Evolutionary conservation across 2,113 vertebrate species (phyloP), one percentile per base, ranked within the genome.

Genomic region (Cavia aperea): DNA sequence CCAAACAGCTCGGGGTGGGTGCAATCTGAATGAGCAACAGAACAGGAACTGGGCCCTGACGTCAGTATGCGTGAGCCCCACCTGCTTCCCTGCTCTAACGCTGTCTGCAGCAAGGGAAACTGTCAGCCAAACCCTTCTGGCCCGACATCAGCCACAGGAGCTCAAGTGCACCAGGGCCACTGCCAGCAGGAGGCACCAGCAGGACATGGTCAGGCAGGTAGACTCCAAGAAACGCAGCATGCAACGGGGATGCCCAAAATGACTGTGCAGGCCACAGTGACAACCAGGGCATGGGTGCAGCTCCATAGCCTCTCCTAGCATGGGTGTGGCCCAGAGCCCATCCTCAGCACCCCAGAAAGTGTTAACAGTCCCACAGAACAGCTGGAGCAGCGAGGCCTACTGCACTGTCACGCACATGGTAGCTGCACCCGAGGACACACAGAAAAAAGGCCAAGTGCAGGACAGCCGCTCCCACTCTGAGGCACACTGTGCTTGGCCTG

Each of bases 61-160:
- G 63, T 90, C 93, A 95, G 92, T 73, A 96, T 92, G 88, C 91
- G 95, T 93, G 95, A 95, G 91, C 89, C 92, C 93, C 93, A 96
- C 92, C 96, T 96, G 58, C 89, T 13, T 95, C 72, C 77, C 82
- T 96, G 96, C 95, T 96, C 88, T 91, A 95, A 96, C 95, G 86
- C 66, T 91, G 96, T 97, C 97, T 96, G 97, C 94, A 93, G 39
- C 39, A 26, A 5, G 43, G 21, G 19, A 31, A 39, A 10, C 68
- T 10, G 5, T 23, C 10, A 21, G n/a, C 68, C 18, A 23, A 72
- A 39, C 68, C n/a, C n/a, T 2, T 7, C 36, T 4, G 1, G 19
- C n/a, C n/a, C 7, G 19, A 39, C 68, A 65, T 5, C 68, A 4
- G 68, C 68, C 19, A 1, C 18, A 19, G 18, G 68, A 70, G 66